Evolutionary conservation across 2,888 invertebrate genomes (phyloP).

Genomic region (Cantharis rufa): DNA sequence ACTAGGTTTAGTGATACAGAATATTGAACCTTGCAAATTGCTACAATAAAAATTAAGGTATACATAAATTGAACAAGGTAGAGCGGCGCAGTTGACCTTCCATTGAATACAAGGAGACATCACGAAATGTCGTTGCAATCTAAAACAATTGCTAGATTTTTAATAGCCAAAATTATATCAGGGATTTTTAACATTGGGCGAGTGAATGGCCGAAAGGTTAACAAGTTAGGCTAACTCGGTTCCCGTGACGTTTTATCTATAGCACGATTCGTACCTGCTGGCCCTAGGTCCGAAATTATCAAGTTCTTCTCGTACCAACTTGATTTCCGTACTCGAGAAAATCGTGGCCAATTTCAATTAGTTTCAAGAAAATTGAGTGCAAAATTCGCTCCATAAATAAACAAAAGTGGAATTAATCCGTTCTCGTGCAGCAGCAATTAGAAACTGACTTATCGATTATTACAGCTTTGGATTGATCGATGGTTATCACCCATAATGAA

Average conservation of each 20-base stretch:
- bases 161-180: background rate
- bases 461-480: background rate
- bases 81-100: background rate
- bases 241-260: too few relatives aligned
- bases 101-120: constrained; percentile 2
- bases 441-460: background rate
- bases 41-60: background rate
- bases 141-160: background rate
- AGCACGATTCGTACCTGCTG: too few relatives aligned
- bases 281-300: too few relatives aligned
- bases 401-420: background rate
- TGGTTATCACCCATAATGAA: background rate
- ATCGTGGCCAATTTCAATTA: background rate
- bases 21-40: constrained; percentile 18
- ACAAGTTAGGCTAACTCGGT: too few relatives aligned
- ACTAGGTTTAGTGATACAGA: constrained; percentile 15
- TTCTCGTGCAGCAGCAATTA: background rate
- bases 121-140: background rate
- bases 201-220: too few relatives aligned
- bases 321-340: background rate
- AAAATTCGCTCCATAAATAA: background rate
- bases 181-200: background rate
- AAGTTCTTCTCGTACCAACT: background rate
- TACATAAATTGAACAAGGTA: constrained; percentile 9
- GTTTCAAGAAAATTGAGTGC: background rate